These are phyloP conservation scores for Ectemnius cavifrons DNA, from an alignment of 2,888 invertebrate species.

Conservation along the genomic window DNA sequence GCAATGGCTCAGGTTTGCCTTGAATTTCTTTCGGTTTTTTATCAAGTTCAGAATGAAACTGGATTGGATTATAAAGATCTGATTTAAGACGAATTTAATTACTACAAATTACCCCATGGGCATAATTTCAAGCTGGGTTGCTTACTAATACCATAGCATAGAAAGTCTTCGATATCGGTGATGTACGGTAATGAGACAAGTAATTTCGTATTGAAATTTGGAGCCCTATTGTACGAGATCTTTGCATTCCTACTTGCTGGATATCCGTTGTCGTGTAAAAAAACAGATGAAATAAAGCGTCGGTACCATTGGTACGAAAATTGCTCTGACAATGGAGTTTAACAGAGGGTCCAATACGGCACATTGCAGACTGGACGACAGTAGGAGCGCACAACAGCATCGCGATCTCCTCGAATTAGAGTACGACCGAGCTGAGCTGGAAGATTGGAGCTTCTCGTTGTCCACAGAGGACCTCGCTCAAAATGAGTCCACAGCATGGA, in stretches of 20 bases:
- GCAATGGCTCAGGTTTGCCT: slow-evolving; percentile 82
- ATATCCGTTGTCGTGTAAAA: too few relatives aligned
- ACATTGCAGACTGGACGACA: slow-evolving; percentile 82
- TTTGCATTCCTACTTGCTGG: too few relatives aligned
- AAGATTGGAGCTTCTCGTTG: slow-evolving; percentile 88
- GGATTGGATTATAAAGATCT: too few relatives aligned
- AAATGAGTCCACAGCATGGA: slow-evolving; percentile 63
- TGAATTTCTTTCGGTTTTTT: neutral
- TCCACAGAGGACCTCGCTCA: slow-evolving; percentile 85
- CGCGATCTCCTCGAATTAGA: slow-evolving; percentile 85
- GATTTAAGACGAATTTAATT: too few relatives aligned
- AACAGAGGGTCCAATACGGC: neutral
- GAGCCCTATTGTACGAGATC: too few relatives aligned
- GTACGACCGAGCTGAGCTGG: slow-evolving; percentile 87
- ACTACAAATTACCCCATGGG: too few relatives aligned
- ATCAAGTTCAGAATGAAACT: neutral
- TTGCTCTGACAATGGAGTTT: neutral
- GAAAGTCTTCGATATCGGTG: too few relatives aligned
- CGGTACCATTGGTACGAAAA: neutral
- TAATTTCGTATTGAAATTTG: too few relatives aligned
- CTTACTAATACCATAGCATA: too few relatives aligned
- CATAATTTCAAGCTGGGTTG: too few relatives aligned
- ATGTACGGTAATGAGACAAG: too few relatives aligned
- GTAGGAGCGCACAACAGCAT: slow-evolving; percentile 85
- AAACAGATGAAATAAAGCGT: neutral